Percentiles rank a stretch among this genome's conserved stretches.
Conservation (phyloP, 2,888 invertebrate genomes). For the Adineta ricciae region DNA sequence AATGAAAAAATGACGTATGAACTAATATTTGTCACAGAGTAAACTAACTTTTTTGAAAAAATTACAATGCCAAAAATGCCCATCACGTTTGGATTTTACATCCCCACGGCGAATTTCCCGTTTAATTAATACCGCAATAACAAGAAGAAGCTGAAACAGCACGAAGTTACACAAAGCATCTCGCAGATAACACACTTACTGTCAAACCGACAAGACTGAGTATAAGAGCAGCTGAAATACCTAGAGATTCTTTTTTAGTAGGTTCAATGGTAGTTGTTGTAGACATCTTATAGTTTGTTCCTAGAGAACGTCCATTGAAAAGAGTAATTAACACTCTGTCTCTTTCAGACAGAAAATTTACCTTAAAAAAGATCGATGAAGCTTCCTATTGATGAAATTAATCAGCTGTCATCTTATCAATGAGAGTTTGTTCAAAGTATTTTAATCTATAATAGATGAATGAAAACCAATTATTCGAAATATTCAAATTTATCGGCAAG, state of each 20-base stretch:
- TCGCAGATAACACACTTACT: neutral
- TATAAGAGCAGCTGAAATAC: neutral
- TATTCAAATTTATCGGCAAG: no score
- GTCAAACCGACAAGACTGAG: slow-evolving; percentile 13
- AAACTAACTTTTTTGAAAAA: neutral
- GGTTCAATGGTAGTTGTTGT: neutral
- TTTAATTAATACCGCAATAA: neutral
- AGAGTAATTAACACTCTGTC: no score
- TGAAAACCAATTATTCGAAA: no score
- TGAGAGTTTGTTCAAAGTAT: no score
- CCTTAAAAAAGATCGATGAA: no score
- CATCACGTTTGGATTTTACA: neutral
- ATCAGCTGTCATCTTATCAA: no score
- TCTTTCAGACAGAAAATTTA: no score
- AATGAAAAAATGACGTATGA: neutral
- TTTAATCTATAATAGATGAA: no score
- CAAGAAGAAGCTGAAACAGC: neutral
- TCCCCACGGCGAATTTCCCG: neutral
- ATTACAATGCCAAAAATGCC: slow-evolving; percentile 19
- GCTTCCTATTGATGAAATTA: no score
- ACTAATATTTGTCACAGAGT: neutral
- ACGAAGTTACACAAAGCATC: neutral
- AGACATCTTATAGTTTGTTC: neutral
- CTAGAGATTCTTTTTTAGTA: slow-evolving; percentile 3
- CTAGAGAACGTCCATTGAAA: neutral